A percentile compares a stretch with the other conserved stretches of the same genome.
phyloP scores from a whole-genome alignment of 1,140 invertebrate genomes.

The Drosophila busckii region DNA sequence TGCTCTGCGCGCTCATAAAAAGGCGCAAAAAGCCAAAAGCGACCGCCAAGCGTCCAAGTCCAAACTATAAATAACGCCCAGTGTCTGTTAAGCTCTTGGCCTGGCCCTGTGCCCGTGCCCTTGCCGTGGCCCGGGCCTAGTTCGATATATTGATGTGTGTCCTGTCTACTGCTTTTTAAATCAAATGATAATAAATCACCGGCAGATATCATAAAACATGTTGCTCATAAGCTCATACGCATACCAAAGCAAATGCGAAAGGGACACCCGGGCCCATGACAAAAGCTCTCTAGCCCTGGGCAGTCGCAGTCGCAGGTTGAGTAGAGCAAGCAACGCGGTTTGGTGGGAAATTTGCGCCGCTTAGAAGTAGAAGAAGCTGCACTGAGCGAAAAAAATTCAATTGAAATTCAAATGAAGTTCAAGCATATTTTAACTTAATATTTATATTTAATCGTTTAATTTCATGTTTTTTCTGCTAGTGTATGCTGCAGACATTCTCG shows the following conservation, averaged over 20 bases:
- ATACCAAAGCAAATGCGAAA: slow-evolving; percentile 7
- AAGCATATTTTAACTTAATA: too few relatives aligned
- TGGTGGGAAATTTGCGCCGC: slow-evolving; percentile 65
- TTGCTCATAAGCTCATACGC: slow-evolving; percentile 60
- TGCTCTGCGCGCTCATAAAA: slow-evolving; percentile 62
- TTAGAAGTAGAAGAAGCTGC: slow-evolving; percentile 62
- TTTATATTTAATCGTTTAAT: too few relatives aligned
- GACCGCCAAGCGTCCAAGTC: slow-evolving; percentile 16
- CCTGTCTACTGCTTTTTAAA: slow-evolving; percentile 78
- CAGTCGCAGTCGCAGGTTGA: slow-evolving; percentile 34
- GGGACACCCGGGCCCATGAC: slow-evolving; percentile 28
- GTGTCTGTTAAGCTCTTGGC: slow-evolving; percentile 2
- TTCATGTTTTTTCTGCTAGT: too few relatives aligned
- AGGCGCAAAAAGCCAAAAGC: too few relatives aligned
- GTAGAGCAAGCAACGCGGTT: slow-evolving; percentile 3
- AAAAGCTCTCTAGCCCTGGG: neutral
- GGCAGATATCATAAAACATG: slow-evolving; percentile 79
- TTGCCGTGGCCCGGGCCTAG: slow-evolving; percentile 28
- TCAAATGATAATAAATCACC: slow-evolving; percentile 79
- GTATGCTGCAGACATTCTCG: slow-evolving; percentile 7
- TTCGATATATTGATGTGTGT: slow-evolving; percentile 68
- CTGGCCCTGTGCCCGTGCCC: neutral
- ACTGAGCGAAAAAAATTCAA: too few relatives aligned
- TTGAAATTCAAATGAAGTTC: too few relatives aligned
- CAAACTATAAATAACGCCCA: slow-evolving; percentile 72